Base-by-base conservation (phyloP, 2,888 invertebrate genomes). In the Macaria liturata region DNA sequence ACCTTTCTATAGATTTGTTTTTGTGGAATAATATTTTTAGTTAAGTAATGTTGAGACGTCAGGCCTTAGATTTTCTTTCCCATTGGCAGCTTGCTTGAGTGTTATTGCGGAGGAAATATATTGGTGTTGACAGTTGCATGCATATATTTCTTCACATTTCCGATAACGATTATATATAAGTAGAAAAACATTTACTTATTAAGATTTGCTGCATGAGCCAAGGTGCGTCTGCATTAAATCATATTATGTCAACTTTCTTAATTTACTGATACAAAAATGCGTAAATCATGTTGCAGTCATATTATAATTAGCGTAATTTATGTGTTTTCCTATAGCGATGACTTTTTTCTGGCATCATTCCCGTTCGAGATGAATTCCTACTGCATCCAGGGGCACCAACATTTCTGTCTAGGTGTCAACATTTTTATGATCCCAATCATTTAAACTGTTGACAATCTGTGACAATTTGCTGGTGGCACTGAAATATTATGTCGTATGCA, bases 1-100 rank as follows among this genome's bases (percentile, higher is more conserved):
- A 84, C 85, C 80, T 84, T 81, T 64, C 74, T 81, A 84, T 83
- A 78, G 78, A 79, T 69, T 68, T 73, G 72, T 68, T 72, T 69
- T 71, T 61, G 62, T 65, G 64, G 61, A 65, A 65, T 68, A 70
- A 71, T 72, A 74, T 74, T 72, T 75, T 62, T 57, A 50, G 37
- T 51, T 51, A 43, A 42, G 42, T n/a, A 8, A 65, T 52, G 52
- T 54, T 31, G n/a, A 37, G 44, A 45, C 37, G 51, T 50, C 52
- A 59, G 62, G 43, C 57, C 62, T 61, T 59, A 59, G 57, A 54
- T 61, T 61, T 60, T 57, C 50, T 49, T 31, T 40, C n/a, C 7
- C 34, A 45, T 32, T 50, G 50, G 44, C 48, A 32, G 43, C 37
- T 52, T 57, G 31, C 51, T 48, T 40, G 32, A 37, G 32, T 7